Percentiles rank a stretch among this genome's conserved stretches.
These are phyloP conservation scores for Leptodactylus fallax DNA, from an alignment of 2,797 vertebrate species.

Conservation along the genomic window DNA sequence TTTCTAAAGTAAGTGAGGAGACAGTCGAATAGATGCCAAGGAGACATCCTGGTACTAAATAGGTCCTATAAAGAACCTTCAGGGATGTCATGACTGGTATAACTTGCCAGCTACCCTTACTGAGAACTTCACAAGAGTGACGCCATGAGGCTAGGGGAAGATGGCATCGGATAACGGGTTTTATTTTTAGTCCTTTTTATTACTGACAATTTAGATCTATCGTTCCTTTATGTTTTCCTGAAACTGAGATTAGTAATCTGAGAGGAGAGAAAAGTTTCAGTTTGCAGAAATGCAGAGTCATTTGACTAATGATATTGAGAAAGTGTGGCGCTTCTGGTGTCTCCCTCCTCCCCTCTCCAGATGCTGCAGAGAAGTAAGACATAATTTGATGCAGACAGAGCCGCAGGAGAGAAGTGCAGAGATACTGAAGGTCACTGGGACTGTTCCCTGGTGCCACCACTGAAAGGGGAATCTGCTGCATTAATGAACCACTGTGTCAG, in stretches of 20 bases:
- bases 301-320: constrained; percentile 33
- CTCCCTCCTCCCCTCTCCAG: constrained; percentile 18
- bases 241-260: constrained; percentile 3
- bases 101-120: too few species aligned
- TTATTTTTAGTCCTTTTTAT: not conserved
- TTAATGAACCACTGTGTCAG: constrained; percentile 16
- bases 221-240: not conserved
- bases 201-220: not conserved
- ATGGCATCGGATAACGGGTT: not conserved
- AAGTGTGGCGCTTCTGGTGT: not conserved
- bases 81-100: too few species aligned
- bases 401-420: not conserved
- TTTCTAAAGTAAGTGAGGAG: too few species aligned
- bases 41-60: too few species aligned
- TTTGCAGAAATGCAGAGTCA: constrained; percentile 39
- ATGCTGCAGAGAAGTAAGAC: constrained; percentile 23
- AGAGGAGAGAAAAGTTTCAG: constrained; percentile 12
- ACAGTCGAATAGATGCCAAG: too few species aligned
- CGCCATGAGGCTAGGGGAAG: too few species aligned
- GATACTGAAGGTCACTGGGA: constrained; percentile 23
- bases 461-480: constrained; percentile 9
- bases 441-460: not conserved
- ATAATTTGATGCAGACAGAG: constrained; percentile 24
- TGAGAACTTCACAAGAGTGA: too few species aligned
- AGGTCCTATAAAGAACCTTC: too few species aligned